Base-by-base conservation (phyloP, 2,888 invertebrate species). In the Thysanoteuthis rhombus region DNA sequence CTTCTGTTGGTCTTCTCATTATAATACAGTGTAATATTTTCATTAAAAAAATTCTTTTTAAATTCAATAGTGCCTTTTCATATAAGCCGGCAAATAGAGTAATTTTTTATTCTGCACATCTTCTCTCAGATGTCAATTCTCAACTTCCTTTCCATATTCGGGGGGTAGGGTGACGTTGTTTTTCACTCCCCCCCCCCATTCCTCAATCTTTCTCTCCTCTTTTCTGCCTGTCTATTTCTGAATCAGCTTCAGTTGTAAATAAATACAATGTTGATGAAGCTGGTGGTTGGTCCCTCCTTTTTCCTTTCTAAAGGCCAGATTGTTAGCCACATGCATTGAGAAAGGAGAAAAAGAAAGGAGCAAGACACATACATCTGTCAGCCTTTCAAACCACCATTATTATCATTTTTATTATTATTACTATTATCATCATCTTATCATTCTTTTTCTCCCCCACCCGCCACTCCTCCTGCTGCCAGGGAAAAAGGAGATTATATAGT, bases 221-320 rank as follows among this genome's bases (percentile, higher is more conserved):
- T 32, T 32, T 58, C 28, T 25, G 12, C 22, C 52, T 19, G 4
- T 25, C 19, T 58, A 1, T 75, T n/a, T 75, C 75, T n/a, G 16
- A 16, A 3, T n/a, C 16, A 36, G n/a, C 75, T n/a, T 75, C n/a
- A n/a, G n/a, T n/a, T 75, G 75, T 75, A 75, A 75, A 75, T 75
- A 75, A 75, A 75, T 75, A 75, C 75, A 75, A 75, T 75, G 75
- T 75, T 75, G 75, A 75, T 75, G 75, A 75, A 75, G 75, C n/a
- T 36, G 75, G 10, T 32, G 75, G 12, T 75, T 32, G 75, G 12
- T 75, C n/a, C n/a, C n/a, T 75, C 75, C n/a, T 36, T n/a, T n/a
- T 36, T 10, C n/a, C 32, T 75, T 75, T 75, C 19, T 75, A 75
- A 75, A 75, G 75, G n/a, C 75, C 52, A 52, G 25, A 22, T 52